A percentile compares a stretch with the other conserved stretches of the same genome.
Evolutionary conservation across 2,888 invertebrate genomes (phyloP).

Genomic region (Parnassius glacialis): DNA sequence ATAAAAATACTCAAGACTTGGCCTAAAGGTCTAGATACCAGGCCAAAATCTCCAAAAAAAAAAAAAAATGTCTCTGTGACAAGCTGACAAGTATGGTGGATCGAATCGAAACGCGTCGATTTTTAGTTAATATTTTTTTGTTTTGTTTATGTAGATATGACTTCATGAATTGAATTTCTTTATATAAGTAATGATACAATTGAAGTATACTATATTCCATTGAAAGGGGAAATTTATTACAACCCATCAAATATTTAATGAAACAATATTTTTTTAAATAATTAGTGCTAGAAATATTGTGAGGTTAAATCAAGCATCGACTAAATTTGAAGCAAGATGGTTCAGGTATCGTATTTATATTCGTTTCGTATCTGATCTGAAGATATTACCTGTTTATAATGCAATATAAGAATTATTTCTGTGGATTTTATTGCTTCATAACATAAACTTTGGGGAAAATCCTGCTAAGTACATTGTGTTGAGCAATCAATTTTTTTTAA

Average conservation of each 20-base stretch:
- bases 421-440: too few relatives aligned
- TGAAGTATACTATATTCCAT: constrained; percentile 3
- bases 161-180: constrained; percentile 25
- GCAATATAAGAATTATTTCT: too few relatives aligned
- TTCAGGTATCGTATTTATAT: constrained; percentile 50
- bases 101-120: constrained; percentile 27
- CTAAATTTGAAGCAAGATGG: constrained; percentile 54
- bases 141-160: constrained; percentile 27
- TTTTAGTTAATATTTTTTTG: constrained; percentile 28
- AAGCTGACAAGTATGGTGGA: constrained; percentile 8
- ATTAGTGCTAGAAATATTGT: constrained; percentile 18
- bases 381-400: too few relatives aligned
- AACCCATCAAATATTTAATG: not conserved
- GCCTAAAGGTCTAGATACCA: too few relatives aligned
- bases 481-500: too few relatives aligned
- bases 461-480: too few relatives aligned
- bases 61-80: too few relatives aligned
- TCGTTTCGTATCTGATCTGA: too few relatives aligned
- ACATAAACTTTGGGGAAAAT: too few relatives aligned
- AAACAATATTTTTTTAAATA: constrained; percentile 5
- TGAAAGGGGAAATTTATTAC: not conserved
- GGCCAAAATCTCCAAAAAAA: too few relatives aligned
- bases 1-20: too few relatives aligned
- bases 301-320: constrained; percentile 17
- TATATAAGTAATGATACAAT: constrained; percentile 19